Evolutionary conservation across 2,888 invertebrate genomes (phyloP).

Genomic region (Atrina japonica): DNA sequence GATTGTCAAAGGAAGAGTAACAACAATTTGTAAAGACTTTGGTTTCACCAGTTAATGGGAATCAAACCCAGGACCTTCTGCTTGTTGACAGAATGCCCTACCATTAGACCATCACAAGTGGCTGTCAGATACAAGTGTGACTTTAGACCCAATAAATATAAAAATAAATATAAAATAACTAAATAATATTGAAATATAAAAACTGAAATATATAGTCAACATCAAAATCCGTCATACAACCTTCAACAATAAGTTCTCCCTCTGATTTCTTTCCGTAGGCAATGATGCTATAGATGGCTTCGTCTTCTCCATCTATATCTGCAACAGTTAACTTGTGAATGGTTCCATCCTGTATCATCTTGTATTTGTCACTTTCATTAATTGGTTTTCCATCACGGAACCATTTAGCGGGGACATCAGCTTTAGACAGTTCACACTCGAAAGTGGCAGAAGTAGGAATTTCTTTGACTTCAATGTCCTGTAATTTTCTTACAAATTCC

Average conservation of each 20-base stretch:
- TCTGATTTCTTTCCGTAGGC: conserved; percentile 74
- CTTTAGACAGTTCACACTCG: conserved; percentile 90
- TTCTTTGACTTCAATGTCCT: conserved; percentile 73
- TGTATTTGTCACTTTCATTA: conserved; percentile 82
- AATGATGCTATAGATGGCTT: conserved; percentile 72
- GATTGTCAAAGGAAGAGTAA: too few relatives aligned
- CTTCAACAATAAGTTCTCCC: conserved; percentile 77
- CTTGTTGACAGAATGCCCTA: too few relatives aligned
- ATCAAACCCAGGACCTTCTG: too few relatives aligned
- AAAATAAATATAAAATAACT: too few relatives aligned
- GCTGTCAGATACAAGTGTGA: too few relatives aligned
- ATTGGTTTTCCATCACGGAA: conserved; percentile 96
- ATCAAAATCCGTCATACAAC: too few relatives aligned
- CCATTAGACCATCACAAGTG: too few relatives aligned
- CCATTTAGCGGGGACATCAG: conserved; percentile 82
- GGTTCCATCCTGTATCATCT: conserved; percentile 71
- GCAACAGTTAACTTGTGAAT: conserved; percentile 73
- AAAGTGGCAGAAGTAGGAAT: conserved; percentile 81
- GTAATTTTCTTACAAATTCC: conserved; percentile 73
- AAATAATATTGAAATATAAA: too few relatives aligned
- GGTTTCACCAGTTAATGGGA: too few relatives aligned
- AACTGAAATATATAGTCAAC: too few relatives aligned
- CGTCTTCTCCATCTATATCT: conserved; percentile 73
- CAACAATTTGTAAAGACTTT: too few relatives aligned
- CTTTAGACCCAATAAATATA: too few relatives aligned